Percentiles rank a stretch among this genome's conserved stretches.
These are phyloP conservation scores for Peromyscus melanophrys DNA, from an alignment of 2,797 vertebrate genomes.

Conservation along the genomic window DNA sequence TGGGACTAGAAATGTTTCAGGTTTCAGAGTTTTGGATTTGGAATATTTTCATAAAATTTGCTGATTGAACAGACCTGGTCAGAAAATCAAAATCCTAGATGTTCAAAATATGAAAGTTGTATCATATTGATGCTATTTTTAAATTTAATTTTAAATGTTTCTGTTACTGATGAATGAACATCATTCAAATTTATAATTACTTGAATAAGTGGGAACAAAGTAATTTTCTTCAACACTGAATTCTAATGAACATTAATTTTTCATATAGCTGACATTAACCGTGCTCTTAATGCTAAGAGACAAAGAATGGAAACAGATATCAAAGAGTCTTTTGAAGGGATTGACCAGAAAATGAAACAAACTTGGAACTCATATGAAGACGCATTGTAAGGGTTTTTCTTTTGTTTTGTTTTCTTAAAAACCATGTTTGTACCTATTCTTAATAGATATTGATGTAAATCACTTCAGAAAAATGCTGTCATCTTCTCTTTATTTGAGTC, in stretches of 20 bases:
- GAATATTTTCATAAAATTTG: neutral
- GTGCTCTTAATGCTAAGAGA: conserved; percentile 94
- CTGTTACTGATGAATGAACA: conserved; percentile 35
- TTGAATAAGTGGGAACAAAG: conserved; percentile 58
- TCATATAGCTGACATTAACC: conserved; percentile 93
- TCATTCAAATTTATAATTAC: conserved; percentile 39
- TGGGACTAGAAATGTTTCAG: neutral
- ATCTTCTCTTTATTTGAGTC: conserved; percentile 3
- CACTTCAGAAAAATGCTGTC: conserved; percentile 49
- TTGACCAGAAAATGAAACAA: conserved; percentile 95
- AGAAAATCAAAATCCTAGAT: neutral
- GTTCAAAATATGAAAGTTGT: neutral
- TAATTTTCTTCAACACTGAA: conserved; percentile 55
- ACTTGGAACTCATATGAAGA: conserved; percentile 94
- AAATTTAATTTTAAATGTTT: conserved; percentile 59
- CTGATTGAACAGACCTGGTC: neutral
- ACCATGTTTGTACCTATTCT: conserved; percentile 27
- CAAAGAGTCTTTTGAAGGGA: conserved; percentile 94
- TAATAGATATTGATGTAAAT: conserved; percentile 30
- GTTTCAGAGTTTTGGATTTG: conserved; percentile 2
- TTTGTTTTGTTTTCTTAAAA: neutral
- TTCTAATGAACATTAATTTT: conserved; percentile 74
- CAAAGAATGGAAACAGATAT: conserved; percentile 94
- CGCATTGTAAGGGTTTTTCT: conserved; percentile 88
- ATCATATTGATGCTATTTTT: neutral